These are phyloP conservation scores for Terrapene triunguis DNA, from an alignment of 2,113 vertebrate species.

Conservation along the genomic window DNA sequence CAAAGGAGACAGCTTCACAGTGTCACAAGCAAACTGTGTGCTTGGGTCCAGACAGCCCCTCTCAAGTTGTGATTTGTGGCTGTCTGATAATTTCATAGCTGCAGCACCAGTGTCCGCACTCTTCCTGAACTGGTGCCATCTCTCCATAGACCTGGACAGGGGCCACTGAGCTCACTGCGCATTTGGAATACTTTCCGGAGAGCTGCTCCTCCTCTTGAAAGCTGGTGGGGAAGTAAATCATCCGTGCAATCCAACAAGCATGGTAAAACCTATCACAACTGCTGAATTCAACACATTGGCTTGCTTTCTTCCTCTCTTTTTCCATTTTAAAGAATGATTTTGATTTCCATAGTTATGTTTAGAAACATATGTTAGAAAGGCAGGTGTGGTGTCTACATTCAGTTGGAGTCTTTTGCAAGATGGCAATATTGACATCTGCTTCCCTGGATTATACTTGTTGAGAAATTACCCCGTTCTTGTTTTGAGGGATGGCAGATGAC, in stretches of 20 bases:
- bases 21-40: not conserved
- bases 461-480: conserved; percentile 12
- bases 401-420: conserved; percentile 2
- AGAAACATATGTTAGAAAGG: not conserved
- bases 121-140: conserved; percentile 23
- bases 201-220: not conserved
- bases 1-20: not conserved
- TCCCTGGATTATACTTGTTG: not conserved
- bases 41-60: conserved; percentile 34
- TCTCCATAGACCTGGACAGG: not conserved
- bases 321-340: not conserved
- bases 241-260: not conserved
- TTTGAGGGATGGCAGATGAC: conserved; percentile 30
- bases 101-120: not conserved
- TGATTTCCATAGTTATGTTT: accelerated
- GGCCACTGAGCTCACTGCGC: accelerated
- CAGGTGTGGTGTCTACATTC: conserved; percentile 37
- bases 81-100: conserved; percentile 22
- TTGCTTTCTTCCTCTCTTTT: not conserved
- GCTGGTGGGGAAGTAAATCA: not conserved
- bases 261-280: accelerated
- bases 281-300: not conserved
- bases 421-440: not conserved
- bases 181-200: not conserved
- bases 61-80: conserved; percentile 49